phyloP scores from a whole-genome alignment of 1,140 invertebrate genomes.

The Penaeus indicus region DNA sequence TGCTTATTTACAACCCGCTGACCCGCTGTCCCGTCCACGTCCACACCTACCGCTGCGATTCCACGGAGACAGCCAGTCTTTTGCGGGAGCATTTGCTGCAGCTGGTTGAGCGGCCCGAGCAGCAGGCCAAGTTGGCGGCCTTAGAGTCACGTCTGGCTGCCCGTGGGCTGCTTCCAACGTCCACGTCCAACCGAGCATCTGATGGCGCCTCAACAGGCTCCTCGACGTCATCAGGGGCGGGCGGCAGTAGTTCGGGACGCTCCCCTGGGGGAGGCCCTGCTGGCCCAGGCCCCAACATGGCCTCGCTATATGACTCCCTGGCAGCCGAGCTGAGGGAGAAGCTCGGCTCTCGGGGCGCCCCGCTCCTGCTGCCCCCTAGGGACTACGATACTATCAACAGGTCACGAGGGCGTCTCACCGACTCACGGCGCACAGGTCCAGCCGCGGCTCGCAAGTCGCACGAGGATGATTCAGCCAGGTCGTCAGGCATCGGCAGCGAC shows the following conservation, averaged over 20 bases:
- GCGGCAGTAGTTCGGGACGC: slow-evolving; percentile 41
- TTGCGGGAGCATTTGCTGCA: slow-evolving; percentile 85
- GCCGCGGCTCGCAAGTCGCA: slow-evolving; percentile 63
- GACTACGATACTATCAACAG: slow-evolving; percentile 87
- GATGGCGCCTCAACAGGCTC: slow-evolving; percentile 59
- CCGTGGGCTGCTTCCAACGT: slow-evolving; percentile 70
- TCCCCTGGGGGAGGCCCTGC: slow-evolving; percentile 56
- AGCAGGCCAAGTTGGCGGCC: slow-evolving; percentile 86
- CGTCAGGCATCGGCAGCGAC: slow-evolving; percentile 87
- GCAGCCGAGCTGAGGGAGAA: slow-evolving; percentile 92
- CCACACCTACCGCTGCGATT: slow-evolving; percentile 95
- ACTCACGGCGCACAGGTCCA: slow-evolving; percentile 69
- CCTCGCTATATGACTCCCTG: slow-evolving; percentile 88
- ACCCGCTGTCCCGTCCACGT: slow-evolving; percentile 91
- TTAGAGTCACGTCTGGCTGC: slow-evolving; percentile 78
- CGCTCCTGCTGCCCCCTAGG: slow-evolving; percentile 88
- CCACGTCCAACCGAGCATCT: slow-evolving; percentile 40
- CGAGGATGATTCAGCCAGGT: slow-evolving; percentile 67
- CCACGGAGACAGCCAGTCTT: slow-evolving; percentile 89
- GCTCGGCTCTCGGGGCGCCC: slow-evolving; percentile 73
- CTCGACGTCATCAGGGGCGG: slow-evolving; percentile 43
- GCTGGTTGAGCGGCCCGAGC: slow-evolving; percentile 86
- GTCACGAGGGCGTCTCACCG: slow-evolving; percentile 75
- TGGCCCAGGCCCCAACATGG: slow-evolving; percentile 74
- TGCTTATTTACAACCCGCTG: slow-evolving; percentile 90